Evolutionary conservation across 92 coral and sea anemone species (phyloP), one percentile per base, ranked within the genome.

Genomic region (Siderastrea siderea): DNA sequence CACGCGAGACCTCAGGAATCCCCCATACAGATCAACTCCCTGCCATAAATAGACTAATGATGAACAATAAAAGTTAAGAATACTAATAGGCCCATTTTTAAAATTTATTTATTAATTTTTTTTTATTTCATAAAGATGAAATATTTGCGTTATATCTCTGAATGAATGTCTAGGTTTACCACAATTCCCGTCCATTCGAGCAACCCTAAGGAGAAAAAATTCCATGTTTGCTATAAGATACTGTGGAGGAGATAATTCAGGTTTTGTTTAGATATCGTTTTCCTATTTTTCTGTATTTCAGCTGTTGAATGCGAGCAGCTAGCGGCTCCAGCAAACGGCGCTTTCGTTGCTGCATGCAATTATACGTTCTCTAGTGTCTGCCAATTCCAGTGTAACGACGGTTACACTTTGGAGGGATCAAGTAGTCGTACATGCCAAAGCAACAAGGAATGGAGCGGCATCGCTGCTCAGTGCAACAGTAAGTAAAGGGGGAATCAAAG

Each of bases 381-480:
- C 78, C 91, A 86, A 58, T 94, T 95, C 75, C 61, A 89, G 53
- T 97, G 99, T 80, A 84, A 89, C 46, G 78, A 79, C 8, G 98
- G 98, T 26, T 92, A 92, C 91, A 94, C 86, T 75, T 76, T 97
- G 59, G 77, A 78, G 47, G 99, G 99, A 3, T 87, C 99, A 14
- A 70, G 89, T 58, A 73, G 88, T 59, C 89, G 98, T 47, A 92
- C 92, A 15, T 98, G 99, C 75, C 97, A 95, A 68, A 93, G 92
- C 51, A 87, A 95, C 59, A 95, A 91, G 19, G 64, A 54, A 1
- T 98, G 99, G 99, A 95, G 98, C 79, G 99, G 99, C 8, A 62
- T 68, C 4, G 51, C 65, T 38, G 88, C 92, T 2, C 71, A 58
- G 44, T 98, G 99, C 58, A 62, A 93, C 53, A 74, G 99, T 98